Evolutionary conservation across 1,140 invertebrate species (phyloP), one percentile per base, ranked within the genome.

Genomic region (Cecropterus lyciades): DNA sequence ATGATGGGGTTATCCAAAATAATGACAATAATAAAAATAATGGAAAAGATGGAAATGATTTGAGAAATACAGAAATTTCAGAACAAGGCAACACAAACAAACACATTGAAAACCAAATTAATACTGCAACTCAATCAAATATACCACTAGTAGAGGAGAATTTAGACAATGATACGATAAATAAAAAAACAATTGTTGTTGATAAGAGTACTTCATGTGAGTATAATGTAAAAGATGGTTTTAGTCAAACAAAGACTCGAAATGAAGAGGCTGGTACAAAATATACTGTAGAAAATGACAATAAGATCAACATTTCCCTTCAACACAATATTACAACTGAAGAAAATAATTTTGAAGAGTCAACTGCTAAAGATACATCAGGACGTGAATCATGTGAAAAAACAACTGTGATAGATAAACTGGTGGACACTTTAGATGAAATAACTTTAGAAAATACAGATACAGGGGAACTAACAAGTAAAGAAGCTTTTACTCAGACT

Each of bases 401-500:
- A 43, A 2, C 40, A 43, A 3, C 40, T 14, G 13, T 14, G 7
- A 11, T 14, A 43, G 40, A 43, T 14, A 43, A 13, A 43, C 40
- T 14, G 5, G n/a, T 14, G 9, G 24, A 13, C 16, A 14, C 49
- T 15, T 14, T 14, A 30, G 30, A 56, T 56, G 40, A 20, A 9
- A 7, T 56, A 56, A 56, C 14, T 56, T 42, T 42, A 33, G 13
- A 14, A n/a, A 20, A 20, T 11, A 13, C 11, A 20, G 6, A 56
- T 13, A 42, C 53, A n/a, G 53, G 10, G 16, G 40, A 53, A 45
- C 14, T 14, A 8, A 62, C 16, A 10, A 63, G 9, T n/a, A 63
- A 15, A 45, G 60, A 64, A 43, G 17, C 20, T 13, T 49, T 30
- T 56, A 62, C 68, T 16, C 63, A 70, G 20, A 70, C 33, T 15